These are phyloP conservation scores for Acropora yongei DNA, from an alignment of 64 coral and sea anemone species.

Conservation along the genomic window DNA sequence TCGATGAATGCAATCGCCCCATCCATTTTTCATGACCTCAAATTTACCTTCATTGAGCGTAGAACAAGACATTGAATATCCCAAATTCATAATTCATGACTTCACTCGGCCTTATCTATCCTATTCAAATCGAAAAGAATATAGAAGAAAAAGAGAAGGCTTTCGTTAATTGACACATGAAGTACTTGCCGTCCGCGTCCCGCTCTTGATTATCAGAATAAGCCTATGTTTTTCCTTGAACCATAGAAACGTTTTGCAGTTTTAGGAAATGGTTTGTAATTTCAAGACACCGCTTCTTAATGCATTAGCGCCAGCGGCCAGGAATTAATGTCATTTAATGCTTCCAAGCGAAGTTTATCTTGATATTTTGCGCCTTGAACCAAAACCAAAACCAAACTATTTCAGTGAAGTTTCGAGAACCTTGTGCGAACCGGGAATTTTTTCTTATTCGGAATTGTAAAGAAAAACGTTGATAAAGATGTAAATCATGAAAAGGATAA, in stretches of 20 bases:
- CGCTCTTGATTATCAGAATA: neutral
- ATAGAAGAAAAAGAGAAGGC: neutral
- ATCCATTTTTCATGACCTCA: neutral
- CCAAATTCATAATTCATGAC: neutral
- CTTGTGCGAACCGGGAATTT: too few relatives aligned
- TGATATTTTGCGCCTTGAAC: too few relatives aligned
- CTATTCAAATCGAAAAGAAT: neutral
- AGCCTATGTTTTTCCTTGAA: neutral
- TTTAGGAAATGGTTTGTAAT: neutral
- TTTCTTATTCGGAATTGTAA: too few relatives aligned
- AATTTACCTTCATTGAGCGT: too few relatives aligned
- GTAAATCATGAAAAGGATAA: too few relatives aligned
- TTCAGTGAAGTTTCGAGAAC: too few relatives aligned
- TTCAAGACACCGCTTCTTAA: too few relatives aligned
- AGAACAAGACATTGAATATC: neutral
- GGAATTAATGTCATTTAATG: too few relatives aligned
- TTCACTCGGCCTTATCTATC: neutral
- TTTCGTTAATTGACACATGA: neutral
- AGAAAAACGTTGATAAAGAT: too few relatives aligned
- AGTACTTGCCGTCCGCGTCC: neutral
- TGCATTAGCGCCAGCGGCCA: too few relatives aligned
- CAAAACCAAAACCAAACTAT: too few relatives aligned
- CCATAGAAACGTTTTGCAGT: neutral
- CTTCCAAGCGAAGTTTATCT: too few relatives aligned
- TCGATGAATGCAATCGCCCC: neutral